phyloP scores from a whole-genome alignment of 1,140 invertebrate genomes.

The Panagrolaimus sp. region DNA sequence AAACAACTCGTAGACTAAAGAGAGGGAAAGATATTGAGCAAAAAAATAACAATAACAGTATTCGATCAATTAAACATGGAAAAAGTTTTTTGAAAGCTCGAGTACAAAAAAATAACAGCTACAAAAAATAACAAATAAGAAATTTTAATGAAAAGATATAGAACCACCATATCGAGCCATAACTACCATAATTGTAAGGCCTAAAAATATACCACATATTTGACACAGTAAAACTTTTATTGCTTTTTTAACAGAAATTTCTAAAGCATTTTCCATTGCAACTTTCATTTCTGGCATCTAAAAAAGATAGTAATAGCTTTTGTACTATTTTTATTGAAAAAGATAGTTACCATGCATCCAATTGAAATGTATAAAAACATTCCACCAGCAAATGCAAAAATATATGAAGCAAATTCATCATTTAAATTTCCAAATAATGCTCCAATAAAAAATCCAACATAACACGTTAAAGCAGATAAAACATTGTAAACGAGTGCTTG shows the following conservation, averaged over 20 bases:
- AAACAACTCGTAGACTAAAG: too few relatives aligned
- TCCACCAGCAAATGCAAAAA: conserved; percentile 54
- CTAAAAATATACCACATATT: conserved; percentile 27
- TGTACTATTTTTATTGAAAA: background rate
- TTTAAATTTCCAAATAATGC: conserved; percentile 61
- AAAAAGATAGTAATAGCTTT: background rate
- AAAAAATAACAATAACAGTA: too few relatives aligned
- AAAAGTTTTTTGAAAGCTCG: too few relatives aligned
- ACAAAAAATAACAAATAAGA: too few relatives aligned
- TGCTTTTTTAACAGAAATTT: conserved; percentile 43
- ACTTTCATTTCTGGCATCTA: conserved; percentile 58
- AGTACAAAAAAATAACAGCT: too few relatives aligned
- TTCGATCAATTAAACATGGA: too few relatives aligned
- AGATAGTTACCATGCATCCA: conserved; percentile 46
- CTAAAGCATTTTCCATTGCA: conserved; percentile 55
- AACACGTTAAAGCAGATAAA: conserved; percentile 68
- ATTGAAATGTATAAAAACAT: conserved; percentile 56
- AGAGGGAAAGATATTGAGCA: too few relatives aligned
- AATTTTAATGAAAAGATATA: too few relatives aligned
- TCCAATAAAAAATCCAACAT: conserved; percentile 66
- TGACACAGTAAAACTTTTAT: conserved; percentile 51
- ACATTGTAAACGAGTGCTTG: conserved; percentile 70
- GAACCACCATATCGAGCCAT: conserved; percentile 49
- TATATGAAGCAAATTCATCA: conserved; percentile 47
- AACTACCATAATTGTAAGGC: conserved; percentile 32